A percentile compares a stretch with the other conserved stretches of the same genome.
Conservation (phyloP, 2,113 vertebrate genomes). For the Taxidea taxus region DNA sequence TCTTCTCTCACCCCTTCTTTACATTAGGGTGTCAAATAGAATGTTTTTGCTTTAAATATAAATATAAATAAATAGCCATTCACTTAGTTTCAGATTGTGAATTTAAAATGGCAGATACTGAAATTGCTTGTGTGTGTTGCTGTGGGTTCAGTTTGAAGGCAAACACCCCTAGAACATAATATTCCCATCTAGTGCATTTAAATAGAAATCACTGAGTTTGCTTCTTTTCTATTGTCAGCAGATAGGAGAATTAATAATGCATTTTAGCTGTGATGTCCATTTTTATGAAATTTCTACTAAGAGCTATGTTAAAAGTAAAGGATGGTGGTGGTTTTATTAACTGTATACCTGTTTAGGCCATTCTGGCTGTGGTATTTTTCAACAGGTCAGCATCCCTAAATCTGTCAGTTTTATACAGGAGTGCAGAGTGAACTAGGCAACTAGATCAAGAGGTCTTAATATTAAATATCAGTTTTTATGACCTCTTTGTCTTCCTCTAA, state of each 20-base stretch:
- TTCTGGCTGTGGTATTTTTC: constrained; percentile 81
- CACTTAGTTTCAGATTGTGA: constrained; percentile 77
- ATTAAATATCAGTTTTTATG: not conserved
- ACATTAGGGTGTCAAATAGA: constrained; percentile 74
- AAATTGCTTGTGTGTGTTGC: constrained; percentile 80
- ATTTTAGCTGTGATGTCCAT: constrained; percentile 81
- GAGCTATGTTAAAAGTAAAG: constrained; percentile 86
- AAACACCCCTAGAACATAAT: constrained; percentile 73
- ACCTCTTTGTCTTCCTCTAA: constrained; percentile 72
- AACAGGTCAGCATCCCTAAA: constrained; percentile 71
- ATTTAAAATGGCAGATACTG: constrained; percentile 79
- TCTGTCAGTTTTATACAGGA: constrained; percentile 58
- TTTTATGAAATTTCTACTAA: constrained; percentile 85
- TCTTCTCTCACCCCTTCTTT: constrained; percentile 74
- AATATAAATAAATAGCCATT: constrained; percentile 75
- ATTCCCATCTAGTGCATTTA: constrained; percentile 77
- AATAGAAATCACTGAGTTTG: constrained; percentile 72
- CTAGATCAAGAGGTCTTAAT: constrained; percentile 51
- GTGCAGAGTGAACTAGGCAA: constrained; percentile 55
- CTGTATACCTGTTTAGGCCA: constrained; percentile 80
- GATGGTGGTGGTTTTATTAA: constrained; percentile 86
- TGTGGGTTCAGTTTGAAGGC: constrained; percentile 75
- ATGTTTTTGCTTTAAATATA: constrained; percentile 79
- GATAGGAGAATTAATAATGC: constrained; percentile 79
- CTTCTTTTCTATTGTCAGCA: constrained; percentile 78